Evolutionary conservation across 1,140 invertebrate species (phyloP), one percentile per base, ranked within the genome.

Genomic region (Ips typographus): DNA sequence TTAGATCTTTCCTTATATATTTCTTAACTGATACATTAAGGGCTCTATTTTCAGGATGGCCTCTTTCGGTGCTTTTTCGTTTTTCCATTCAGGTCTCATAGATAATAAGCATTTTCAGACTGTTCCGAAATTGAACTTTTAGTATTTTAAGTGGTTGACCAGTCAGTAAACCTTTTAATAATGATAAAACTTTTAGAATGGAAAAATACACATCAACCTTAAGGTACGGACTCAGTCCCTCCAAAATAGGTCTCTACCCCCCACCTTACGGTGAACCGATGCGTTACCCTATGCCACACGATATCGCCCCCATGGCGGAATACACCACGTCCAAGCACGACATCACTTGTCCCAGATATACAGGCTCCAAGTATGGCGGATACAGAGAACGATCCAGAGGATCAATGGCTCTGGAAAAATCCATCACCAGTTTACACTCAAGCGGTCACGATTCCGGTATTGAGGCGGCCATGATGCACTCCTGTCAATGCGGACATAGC

Each of bases 381-480:
- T 71, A 70, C 51, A 66, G 74, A 43, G 75, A 75, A 8, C 65
- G 74, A 60, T 75, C 76, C 8, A 70, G 75, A 44, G 77, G 71
- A 63, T 67, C 75, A 4, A 77, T 77, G 53, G 76, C 79, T 68
- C 69, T 85, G 58, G 89, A 91, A 77, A 87, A 87, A 57, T 89
- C 89, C 68, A 83, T 89, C 78, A 88, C 89, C 70, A 91, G 90
- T 64, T 83, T 92, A 70, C 89, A 91, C 83, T 92, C 91, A 67
- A 91, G 90, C 75, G 89, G 90, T 22, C 88, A 91, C 77, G 90
- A 92, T 81, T 92, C 90, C 4, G 91, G 90, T 43, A 91, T 92
- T 71, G 83, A 89, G 74, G 82, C 75, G 8, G 72, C 75, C 5
- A 4, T 75, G 2, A 47, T 66, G 47, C 62, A 71, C 40, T 77